phyloP scores from a whole-genome alignment of 2,797 vertebrate genomes.

The Karalla daura region DNA sequence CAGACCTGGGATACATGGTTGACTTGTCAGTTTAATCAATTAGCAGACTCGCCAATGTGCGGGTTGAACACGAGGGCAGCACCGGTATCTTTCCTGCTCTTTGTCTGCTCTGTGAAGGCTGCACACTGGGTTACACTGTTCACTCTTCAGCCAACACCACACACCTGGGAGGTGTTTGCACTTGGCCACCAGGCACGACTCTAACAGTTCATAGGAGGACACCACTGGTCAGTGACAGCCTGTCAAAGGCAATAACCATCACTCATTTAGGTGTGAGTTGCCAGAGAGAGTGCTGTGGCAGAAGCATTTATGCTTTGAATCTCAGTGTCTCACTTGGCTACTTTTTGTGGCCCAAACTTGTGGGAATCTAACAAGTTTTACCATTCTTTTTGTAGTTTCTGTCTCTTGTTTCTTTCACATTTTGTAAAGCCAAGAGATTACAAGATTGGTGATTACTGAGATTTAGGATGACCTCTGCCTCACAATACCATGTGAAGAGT shows the following conservation, averaged over 20 bases:
- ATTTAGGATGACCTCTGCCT: too few relatives aligned
- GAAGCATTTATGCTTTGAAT: slow-evolving; percentile 13
- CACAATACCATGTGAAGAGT: too few relatives aligned
- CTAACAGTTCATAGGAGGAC: slow-evolving; percentile 39
- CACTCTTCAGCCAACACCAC: slow-evolving; percentile 7
- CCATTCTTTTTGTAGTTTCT: neutral
- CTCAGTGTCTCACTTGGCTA: slow-evolving; percentile 9
- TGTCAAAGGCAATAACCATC: slow-evolving; percentile 62
- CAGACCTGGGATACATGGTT: slow-evolving; percentile 15
- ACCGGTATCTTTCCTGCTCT: slow-evolving; percentile 21
- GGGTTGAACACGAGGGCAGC: slow-evolving; percentile 6
- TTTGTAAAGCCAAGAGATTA: neutral
- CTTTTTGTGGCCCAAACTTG: neutral
- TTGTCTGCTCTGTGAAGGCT: slow-evolving; percentile 25
- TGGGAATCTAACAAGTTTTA: too few relatives aligned
- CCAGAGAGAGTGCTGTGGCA: slow-evolving; percentile 36
- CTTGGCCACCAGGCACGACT: slow-evolving; percentile 39
- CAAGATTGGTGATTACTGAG: neutral
- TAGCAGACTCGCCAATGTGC: neutral
- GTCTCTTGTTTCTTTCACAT: neutral
- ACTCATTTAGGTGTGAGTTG: slow-evolving; percentile 27
- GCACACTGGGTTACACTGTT: slow-evolving; percentile 12
- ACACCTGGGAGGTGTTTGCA: slow-evolving; percentile 30
- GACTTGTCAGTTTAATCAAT: slow-evolving; percentile 42
- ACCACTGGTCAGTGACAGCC: slow-evolving; percentile 51